Evolutionary conservation across 2,113 vertebrate species (phyloP).

Genomic region (Pyxicephalus adspersus): DNA sequence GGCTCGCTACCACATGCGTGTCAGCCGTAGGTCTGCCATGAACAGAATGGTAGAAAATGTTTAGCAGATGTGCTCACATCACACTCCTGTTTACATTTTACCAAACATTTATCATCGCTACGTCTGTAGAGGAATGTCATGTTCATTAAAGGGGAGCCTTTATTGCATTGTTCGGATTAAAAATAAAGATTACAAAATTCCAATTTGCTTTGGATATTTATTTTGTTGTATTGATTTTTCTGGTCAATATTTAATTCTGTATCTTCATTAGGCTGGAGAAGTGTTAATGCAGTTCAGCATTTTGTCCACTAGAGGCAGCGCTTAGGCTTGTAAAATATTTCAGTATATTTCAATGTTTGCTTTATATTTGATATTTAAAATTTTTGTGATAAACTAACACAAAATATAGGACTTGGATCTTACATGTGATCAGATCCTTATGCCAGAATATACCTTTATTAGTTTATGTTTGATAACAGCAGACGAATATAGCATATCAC

Average conservation of each 20-base stretch:
- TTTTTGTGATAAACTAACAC: too few relatives aligned
- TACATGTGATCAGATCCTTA: too few relatives aligned
- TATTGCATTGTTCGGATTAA: neutral
- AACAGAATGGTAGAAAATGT: slow-evolving; percentile 59
- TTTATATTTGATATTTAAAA: too few relatives aligned
- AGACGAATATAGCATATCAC: too few relatives aligned
- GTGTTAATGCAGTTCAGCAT: neutral
- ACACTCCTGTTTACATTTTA: slow-evolving; percentile 16
- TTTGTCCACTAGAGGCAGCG: slow-evolving; percentile 10
- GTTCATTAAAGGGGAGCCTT: neutral
- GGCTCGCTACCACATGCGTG: slow-evolving; percentile 41
- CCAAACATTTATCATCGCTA: neutral
- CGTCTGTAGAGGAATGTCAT: neutral
- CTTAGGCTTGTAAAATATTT: neutral
- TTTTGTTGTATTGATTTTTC: too few relatives aligned
- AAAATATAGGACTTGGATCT: too few relatives aligned
- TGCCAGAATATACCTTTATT: too few relatives aligned
- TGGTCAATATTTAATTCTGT: too few relatives aligned
- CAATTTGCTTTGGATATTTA: neutral
- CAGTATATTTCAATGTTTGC: too few relatives aligned
- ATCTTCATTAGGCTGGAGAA: too few relatives aligned
- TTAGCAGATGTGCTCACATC: slow-evolving; percentile 60
- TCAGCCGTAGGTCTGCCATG: slow-evolving; percentile 31
- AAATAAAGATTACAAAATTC: too few relatives aligned
- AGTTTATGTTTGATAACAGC: too few relatives aligned